Evolutionary conservation across 2,797 vertebrate genomes (phyloP).

Genomic region (Oreochromis mossambicus): DNA sequence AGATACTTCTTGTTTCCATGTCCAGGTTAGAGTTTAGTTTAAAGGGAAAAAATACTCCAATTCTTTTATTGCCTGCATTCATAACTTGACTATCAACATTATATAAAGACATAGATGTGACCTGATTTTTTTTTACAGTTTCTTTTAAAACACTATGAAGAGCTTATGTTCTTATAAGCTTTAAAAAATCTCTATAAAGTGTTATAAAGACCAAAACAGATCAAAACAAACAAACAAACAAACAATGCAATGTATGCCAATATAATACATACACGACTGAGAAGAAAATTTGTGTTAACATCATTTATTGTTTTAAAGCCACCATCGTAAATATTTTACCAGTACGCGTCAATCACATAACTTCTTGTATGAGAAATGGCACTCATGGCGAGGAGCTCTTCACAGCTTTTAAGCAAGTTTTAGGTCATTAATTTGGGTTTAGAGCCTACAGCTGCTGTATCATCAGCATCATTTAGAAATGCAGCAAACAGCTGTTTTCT

Average conservation of each 20-base stretch:
- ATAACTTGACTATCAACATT: background rate
- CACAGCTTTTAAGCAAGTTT: background rate
- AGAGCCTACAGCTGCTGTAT: background rate
- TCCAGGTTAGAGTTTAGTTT: background rate
- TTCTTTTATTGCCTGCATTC: background rate
- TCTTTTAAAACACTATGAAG: background rate
- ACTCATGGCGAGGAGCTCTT: background rate
- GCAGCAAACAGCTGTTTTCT: background rate
- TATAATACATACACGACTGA: background rate
- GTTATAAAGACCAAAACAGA: background rate
- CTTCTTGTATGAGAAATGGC: background rate
- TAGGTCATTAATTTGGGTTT: background rate
- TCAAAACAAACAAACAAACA: background rate
- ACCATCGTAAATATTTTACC: background rate
- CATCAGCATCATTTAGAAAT: background rate
- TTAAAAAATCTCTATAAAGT: background rate
- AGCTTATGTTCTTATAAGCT: background rate
- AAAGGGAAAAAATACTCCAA: background rate
- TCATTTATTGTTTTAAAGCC: background rate
- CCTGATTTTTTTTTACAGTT: background rate
- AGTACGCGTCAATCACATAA: rapidly evolving
- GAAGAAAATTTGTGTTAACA: background rate
- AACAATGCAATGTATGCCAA: background rate
- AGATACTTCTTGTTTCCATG: background rate
- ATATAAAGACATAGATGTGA: background rate